A percentile compares a stretch with the other conserved stretches of the same genome.
phyloP scores from a whole-genome alignment of 2,888 invertebrate species.

The Terebella lapidaria region DNA sequence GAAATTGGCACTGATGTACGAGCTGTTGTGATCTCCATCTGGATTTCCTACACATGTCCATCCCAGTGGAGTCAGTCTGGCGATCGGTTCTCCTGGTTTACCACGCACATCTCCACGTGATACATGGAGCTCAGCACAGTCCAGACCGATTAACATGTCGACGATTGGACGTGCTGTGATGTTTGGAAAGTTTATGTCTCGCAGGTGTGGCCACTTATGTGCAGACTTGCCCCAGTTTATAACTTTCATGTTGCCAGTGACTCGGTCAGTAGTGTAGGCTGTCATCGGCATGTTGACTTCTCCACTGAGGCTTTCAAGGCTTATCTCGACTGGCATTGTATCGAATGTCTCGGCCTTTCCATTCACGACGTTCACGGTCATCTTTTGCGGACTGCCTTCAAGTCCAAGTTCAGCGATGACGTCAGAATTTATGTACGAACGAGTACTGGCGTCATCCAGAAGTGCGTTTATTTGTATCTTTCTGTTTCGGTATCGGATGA shows the following conservation, averaged over 20 bases:
- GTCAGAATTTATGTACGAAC: not conserved
- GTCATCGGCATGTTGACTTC: conserved; percentile 1
- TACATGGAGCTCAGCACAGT: conserved; percentile 16
- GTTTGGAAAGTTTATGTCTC: conserved; percentile 7
- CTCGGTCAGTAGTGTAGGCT: conserved; percentile 8
- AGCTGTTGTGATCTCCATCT: not conserved
- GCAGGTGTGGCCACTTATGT: conserved; percentile 8
- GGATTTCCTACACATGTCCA: conserved; percentile 25
- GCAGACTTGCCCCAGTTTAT: conserved; percentile 11
- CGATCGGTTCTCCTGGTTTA: conserved; percentile 18
- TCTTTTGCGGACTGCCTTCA: not conserved
- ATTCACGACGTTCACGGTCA: conserved; percentile 9
- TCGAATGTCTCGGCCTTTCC: conserved; percentile 5
- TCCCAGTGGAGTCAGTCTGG: conserved; percentile 14
- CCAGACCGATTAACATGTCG: conserved; percentile 20
- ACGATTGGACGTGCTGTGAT: not conserved
- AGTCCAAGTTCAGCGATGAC: not conserved
- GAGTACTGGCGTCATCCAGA: conserved; percentile 5
- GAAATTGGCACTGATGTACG: not conserved
- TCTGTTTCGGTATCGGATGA: not conserved
- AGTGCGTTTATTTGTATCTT: not conserved
- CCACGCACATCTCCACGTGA: conserved; percentile 16
- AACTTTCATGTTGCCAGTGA: no score
- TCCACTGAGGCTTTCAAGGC: conserved; percentile 12
- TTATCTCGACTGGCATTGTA: conserved; percentile 12